phyloP scores from a whole-genome alignment of 2,888 invertebrate species.

The Caenorhabditis sinica region DNA sequence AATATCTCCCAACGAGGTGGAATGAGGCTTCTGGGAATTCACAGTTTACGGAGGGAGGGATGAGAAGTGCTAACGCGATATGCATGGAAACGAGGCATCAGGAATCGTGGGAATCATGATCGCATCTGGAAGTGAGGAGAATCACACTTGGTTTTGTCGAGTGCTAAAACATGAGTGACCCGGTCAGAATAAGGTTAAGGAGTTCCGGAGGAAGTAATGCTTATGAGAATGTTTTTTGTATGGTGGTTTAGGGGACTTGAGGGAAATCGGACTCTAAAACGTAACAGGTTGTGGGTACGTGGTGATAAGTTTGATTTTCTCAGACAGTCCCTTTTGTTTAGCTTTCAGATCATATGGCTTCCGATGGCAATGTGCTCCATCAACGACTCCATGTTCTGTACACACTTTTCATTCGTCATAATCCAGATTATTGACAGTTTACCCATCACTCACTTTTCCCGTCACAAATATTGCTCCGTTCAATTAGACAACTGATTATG shows the following conservation, averaged over 20 bases:
- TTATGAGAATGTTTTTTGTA: too few relatives aligned
- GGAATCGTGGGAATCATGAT: not conserved
- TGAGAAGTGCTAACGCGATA: slow-evolving; percentile 5
- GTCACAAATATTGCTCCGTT: too few relatives aligned
- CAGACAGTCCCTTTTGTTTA: too few relatives aligned
- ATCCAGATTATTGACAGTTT: slow-evolving; percentile 35
- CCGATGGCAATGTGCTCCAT: too few relatives aligned
- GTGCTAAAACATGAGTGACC: slow-evolving; percentile 16
- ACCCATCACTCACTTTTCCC: not conserved
- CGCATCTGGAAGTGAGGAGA: not conserved
- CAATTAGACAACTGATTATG: slow-evolving; percentile 35
- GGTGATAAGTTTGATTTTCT: too few relatives aligned
- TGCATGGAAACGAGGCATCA: not conserved
- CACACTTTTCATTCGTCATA: too few relatives aligned
- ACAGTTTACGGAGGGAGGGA: not conserved
- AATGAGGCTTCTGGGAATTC: slow-evolving; percentile 20
- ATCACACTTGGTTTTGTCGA: slow-evolving; percentile 9
- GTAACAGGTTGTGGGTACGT: too few relatives aligned
- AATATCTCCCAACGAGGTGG: not conserved
- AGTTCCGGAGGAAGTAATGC: not conserved
- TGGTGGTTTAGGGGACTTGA: too few relatives aligned
- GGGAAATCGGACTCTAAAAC: too few relatives aligned
- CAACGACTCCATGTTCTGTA: too few relatives aligned
- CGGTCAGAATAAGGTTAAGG: not conserved
- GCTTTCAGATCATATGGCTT: too few relatives aligned